These are phyloP conservation scores for Meandrina meandrites DNA, from an alignment of 92 coral and sea anemone genomes.

Conservation along the genomic window DNA sequence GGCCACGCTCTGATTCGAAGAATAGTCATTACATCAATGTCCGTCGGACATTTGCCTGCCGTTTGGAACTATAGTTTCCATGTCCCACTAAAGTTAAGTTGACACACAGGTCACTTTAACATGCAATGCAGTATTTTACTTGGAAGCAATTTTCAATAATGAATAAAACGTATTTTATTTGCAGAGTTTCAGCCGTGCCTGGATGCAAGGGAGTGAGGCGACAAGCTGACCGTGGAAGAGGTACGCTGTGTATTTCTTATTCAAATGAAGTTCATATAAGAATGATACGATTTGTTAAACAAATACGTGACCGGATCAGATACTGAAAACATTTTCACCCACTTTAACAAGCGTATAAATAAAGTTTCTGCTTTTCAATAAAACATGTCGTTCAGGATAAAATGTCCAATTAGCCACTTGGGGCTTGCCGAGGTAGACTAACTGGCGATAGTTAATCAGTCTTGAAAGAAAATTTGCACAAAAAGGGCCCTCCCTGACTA, in stretches of 20 bases:
- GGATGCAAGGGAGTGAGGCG: constrained; percentile 15
- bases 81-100: background rate
- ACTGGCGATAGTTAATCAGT: constrained; percentile 41
- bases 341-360: background rate
- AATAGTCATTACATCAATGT: background rate
- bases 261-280: background rate
- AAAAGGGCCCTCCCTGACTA: background rate
- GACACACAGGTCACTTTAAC: background rate
- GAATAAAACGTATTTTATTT: background rate
- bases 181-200: background rate
- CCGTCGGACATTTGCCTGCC: background rate
- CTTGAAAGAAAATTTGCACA: constrained; percentile 22
- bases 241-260: background rate
- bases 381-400: background rate
- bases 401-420: constrained; percentile 5
- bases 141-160: background rate
- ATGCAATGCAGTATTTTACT: background rate
- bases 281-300: background rate
- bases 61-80: background rate
- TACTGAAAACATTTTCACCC: background rate
- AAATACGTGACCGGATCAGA: background rate
- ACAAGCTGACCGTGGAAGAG: background rate
- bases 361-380: constrained; percentile 1
- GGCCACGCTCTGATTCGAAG: background rate
- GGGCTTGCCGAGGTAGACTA: constrained; percentile 32